Evolutionary conservation across 2,797 vertebrate genomes (phyloP), one percentile per base, ranked within the genome.

Genomic region (Chaunax sp.): DNA sequence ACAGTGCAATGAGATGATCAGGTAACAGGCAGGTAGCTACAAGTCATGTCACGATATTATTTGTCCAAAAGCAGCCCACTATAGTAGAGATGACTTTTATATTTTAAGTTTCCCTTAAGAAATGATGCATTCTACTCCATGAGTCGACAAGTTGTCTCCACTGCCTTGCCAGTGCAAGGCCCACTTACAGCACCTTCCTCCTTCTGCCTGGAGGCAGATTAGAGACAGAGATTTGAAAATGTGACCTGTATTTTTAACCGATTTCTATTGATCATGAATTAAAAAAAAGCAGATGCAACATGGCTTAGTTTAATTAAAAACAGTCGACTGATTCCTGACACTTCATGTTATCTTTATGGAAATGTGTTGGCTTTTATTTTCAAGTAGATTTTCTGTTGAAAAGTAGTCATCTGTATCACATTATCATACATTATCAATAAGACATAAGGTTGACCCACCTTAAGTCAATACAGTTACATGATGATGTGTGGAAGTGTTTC

Each of bases 231-330:
- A 25, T 11, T 25, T 49, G 12, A 19, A 15, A 25, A 25, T 11
- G 7, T 46, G n/a, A 25, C 13, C 1, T 20, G 11, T 49, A 15
- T 51, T 58, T 28, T n/a, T n/a, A 25, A 37, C 40, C n/a, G 12
- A 55, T 37, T 55, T 28, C 5, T 12, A 25, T 64, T 14, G 26
- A n/a, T 51, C n/a, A n/a, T 40, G n/a, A 46, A 38, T 63, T 10
- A 3, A n/a, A 53, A 45, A 43, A 22, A 9, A 15, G 1, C 37
- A 38, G 22, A 67, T 22, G 15, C 49, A 22, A 19, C 44, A 18
- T 23, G 18, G 15, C 5, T 28, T 40, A 30, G 25, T 55, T 38
- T 22, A 40, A 49, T 51, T 7, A 37, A 22, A 6, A 43, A n/a
- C 9, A n/a, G 14, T 22, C 26, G 45, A 56, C 18, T 28, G 30